Base-by-base conservation (phyloP, 2,797 vertebrate genomes). In the Sebastes diploproa region DNA sequence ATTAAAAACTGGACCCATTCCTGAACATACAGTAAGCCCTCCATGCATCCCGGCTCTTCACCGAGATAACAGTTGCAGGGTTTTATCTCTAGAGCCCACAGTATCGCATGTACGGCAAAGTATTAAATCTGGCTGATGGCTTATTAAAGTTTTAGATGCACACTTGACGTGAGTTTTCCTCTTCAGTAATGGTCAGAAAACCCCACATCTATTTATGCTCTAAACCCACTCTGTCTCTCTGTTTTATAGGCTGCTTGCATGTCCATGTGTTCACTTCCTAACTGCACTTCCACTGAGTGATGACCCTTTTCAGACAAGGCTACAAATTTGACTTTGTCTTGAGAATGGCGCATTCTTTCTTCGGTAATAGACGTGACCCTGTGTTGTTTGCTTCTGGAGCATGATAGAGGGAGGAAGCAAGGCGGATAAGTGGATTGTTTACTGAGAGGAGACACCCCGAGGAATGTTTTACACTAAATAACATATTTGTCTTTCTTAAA, bases 71-170 rank as follows among this genome's bases (percentile, higher is more conserved):
- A 52, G 42, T 72, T 9, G 74, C 50, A 13, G 70, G 20, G 66
- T 81, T 88, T 88, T 83, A 83, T 85, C 84, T 72, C 54, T 42
- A 77, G 75, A 82, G 79, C 78, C 63, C 62, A 29, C 36, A 5
- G 73, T 72, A 78, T 81, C 61, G 60, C 20, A 6, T 12, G 60
- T 14, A 75, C 55, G 72, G 87, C 83, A 54, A 75, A 78, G 79
- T 63, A 29, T 77, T 88, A 82, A 88, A 85, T 82, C 72, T 23
- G 80, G 18, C 81, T 76, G 81, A 91, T 88, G 80, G 82, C 86
- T 88, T 80, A 81, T 87, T 87, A 81, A 83, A 88, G 76, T 86
- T 86, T 82, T 36, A 86, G 72, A 83, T 76, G 80, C 81, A 65
- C 75, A 68, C 78, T 81, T 72, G 73, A 74, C 78, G 77, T 62